Evolutionary conservation across 2,113 vertebrate genomes (phyloP).

Genomic region (Urocynchramus pylzowi): DNA sequence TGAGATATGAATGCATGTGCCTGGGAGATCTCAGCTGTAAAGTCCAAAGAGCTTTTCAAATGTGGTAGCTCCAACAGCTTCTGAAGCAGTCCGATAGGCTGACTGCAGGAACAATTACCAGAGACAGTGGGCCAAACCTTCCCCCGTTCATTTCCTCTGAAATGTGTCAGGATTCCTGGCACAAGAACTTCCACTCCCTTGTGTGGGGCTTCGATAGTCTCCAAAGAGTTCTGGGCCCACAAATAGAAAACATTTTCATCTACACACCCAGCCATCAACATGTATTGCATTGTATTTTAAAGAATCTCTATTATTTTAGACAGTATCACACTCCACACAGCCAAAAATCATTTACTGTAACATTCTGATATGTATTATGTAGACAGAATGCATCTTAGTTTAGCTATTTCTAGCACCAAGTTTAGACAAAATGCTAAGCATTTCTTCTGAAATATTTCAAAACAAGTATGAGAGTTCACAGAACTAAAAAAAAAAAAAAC

Average conservation of each 20-base stretch:
- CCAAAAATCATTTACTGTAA: not conserved
- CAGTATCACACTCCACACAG: not conserved
- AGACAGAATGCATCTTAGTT: not conserved
- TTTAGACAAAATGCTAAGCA: not conserved
- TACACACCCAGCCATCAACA: not conserved
- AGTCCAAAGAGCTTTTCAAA: not conserved
- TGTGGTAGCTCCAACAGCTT: not conserved
- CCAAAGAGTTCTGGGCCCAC: not conserved
- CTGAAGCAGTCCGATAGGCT: not conserved
- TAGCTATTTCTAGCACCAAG: not conserved
- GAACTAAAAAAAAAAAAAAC: not conserved
- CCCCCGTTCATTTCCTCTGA: not conserved
- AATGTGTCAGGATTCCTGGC: not conserved
- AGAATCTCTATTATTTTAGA: not conserved
- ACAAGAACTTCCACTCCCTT: not conserved
- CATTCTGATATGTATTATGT: not conserved
- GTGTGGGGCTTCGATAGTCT: fast-evolving
- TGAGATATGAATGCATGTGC: not conserved
- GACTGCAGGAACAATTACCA: not conserved
- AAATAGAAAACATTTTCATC: not conserved
- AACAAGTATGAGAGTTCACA: not conserved
- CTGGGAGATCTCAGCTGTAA: constrained; percentile 22
- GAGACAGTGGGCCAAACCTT: not conserved
- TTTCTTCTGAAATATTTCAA: constrained; percentile 37
- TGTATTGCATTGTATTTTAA: not conserved